A percentile compares a stretch with the other conserved stretches of the same genome.
These are phyloP conservation scores for Phalanger gymnotis DNA, from an alignment of 2,797 vertebrate species.

Conservation along the genomic window DNA sequence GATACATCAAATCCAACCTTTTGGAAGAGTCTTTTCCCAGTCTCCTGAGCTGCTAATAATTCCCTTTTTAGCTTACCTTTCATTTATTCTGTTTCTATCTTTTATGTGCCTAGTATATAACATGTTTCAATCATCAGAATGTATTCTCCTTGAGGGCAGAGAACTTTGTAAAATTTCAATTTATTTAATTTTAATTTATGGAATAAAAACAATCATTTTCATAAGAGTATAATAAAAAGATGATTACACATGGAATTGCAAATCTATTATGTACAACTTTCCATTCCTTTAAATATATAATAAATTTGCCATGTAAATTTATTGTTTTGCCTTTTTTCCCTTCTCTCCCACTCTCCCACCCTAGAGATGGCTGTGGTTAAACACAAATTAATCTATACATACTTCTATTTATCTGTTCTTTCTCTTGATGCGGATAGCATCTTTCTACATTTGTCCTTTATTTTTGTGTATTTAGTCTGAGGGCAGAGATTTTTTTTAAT, in stretches of 20 bases:
- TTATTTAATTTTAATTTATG: not conserved
- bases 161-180: not conserved
- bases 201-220: not conserved
- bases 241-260: not conserved
- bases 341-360: no score
- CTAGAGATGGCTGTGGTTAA: not conserved
- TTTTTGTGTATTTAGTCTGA: not conserved
- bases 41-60: not conserved
- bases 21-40: not conserved
- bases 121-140: not conserved
- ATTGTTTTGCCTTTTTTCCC: not conserved
- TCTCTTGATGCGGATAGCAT: not conserved
- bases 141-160: not conserved
- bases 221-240: not conserved
- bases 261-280: not conserved
- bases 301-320: not conserved
- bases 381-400: not conserved
- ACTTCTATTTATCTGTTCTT: not conserved
- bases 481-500: not conserved
- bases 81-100: not conserved
- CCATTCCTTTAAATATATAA: not conserved
- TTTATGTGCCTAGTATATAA: not conserved
- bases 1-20: not conserved
- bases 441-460: not conserved
- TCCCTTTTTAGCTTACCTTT: not conserved